Base-by-base conservation (phyloP, 2,888 invertebrate genomes). In the Ochropacha duplaris region DNA sequence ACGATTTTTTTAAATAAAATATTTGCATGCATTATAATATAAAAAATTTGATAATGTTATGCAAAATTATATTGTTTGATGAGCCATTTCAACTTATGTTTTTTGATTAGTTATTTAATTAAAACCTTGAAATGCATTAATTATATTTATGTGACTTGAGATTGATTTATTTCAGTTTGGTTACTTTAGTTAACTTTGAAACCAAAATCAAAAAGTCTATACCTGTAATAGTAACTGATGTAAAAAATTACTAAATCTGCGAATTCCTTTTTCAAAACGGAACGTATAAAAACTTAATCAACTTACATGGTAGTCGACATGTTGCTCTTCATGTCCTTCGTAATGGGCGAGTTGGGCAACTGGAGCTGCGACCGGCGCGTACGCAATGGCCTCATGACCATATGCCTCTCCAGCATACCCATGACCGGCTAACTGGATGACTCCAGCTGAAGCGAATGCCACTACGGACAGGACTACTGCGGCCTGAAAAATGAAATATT, bases 241-340 rank as follows among this genome's bases (percentile, higher is more conserved):
- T n/a, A n/a, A n/a, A n/a, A n/a, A n/a, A n/a, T n/a, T n/a, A n/a
- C n/a, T n/a, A n/a, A n/a, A n/a, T n/a, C n/a, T n/a, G n/a, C n/a
- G n/a, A n/a, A n/a, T n/a, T n/a, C n/a, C n/a, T n/a, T n/a, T n/a
- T n/a, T n/a, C n/a, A n/a, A n/a, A n/a, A n/a, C n/a, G n/a, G n/a
- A n/a, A n/a, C n/a, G n/a, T 49, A 16, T 2, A 14, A 34, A 44
- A 11, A 28, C 2, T 16, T 52, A 16, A 12, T 1, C 26, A 61
- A 75, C 90, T 88, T 73, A 92, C 92, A 69, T 92, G 91, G 60
- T 91, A 92, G 81, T 91, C 92, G 64, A 92, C 91, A 72, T 89
- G 91, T 60, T 87, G 86, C 58, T 91, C 91, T 19, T 89, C 92
- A 55, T 88, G 88, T 59, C 80, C 83, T 56, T 75, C 87, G 68